A percentile compares a stretch with the other conserved stretches of the same genome.
These are phyloP conservation scores for Nerophis ophidion DNA, from an alignment of 2,113 vertebrate species.

Conservation along the genomic window DNA sequence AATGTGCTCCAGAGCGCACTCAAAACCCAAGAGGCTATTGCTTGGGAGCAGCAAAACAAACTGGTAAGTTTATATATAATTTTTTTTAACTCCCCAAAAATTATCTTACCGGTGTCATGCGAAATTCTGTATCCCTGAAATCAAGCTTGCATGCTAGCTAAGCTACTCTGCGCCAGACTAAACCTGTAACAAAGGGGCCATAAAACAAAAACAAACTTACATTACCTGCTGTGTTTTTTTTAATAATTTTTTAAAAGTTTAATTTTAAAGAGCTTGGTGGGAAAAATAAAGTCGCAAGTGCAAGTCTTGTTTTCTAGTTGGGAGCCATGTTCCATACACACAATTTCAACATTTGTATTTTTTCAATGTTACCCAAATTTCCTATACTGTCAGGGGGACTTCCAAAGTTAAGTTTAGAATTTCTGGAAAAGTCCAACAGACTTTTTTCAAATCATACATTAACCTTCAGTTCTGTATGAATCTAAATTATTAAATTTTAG, in stretches of 20 bases:
- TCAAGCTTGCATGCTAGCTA: background rate
- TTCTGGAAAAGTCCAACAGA: too few relatives aligned
- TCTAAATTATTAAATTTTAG: too few relatives aligned
- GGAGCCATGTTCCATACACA: slow-evolving; percentile 44
- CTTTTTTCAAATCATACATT: too few relatives aligned
- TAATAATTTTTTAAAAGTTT: slow-evolving; percentile 38
- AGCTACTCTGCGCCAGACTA: background rate
- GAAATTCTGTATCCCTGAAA: background rate
- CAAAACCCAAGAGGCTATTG: slow-evolving; percentile 57
- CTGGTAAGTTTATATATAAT: slow-evolving; percentile 57
- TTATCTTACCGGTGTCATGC: too few relatives aligned
- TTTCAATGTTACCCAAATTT: slow-evolving; percentile 22
- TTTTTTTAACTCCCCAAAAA: too few relatives aligned
- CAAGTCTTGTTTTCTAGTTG: slow-evolving; percentile 21
- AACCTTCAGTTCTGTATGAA: too few relatives aligned
- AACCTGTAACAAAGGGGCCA: slow-evolving; percentile 42
- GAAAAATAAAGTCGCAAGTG: slow-evolving; percentile 33
- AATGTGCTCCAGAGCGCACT: slow-evolving; percentile 67
- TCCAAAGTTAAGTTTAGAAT: too few relatives aligned
- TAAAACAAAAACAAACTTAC: slow-evolving; percentile 49
- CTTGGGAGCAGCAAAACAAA: slow-evolving; percentile 65
- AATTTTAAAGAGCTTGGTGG: slow-evolving; percentile 52
- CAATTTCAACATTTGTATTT: slow-evolving; percentile 30
- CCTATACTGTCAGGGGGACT: background rate
- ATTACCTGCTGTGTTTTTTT: slow-evolving; percentile 58